Evolutionary conservation across 2,797 vertebrate species (phyloP), one percentile per base, ranked within the genome.

Genomic region (Sebastes vulpes): DNA sequence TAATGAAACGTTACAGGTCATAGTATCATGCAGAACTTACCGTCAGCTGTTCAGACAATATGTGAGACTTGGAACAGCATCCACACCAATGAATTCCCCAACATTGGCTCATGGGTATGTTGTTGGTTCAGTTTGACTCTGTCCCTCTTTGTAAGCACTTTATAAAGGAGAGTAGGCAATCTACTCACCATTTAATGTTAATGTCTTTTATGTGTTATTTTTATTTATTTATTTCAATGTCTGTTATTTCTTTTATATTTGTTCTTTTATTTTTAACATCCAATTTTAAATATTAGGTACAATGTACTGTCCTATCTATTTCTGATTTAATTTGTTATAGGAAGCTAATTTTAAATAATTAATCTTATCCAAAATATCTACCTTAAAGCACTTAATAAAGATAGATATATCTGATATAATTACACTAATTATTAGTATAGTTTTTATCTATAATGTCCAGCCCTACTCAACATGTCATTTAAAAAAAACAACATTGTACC

Each of bases 11-110:
- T 90, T 61, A 73, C 89, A 99, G 99, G 98, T 67, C 97, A 97
- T 2, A 67, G 95, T 0, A 95, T 99, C 28, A 97, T 99, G 92
- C 99, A 99, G 96, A 99, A 98, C 90, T 90, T 99, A 20, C 98
- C 98, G 0, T 96, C 97, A 0, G 95, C 97, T 5, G 97, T 99
- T 29, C 98, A 99, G 93, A 94, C 97, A 1, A 90, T 98, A 26
- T 99, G 98, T 72, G 99, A 99, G 58, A 97, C 97, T 0, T 99
- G 99, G 98, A 99, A 97, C 91, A 97, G 93, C 89, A 97, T 99
- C 88, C 97, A 97, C 81, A 99, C 98, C 79, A 99, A 98, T 25
- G 98, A 99, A 84, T 99, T 99, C 81, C 99, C 99, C 52, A 99
- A 98, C 92, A 97, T 99, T 4, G 98, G 99, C 59, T 99, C 99